Evolutionary conservation across 2,888 invertebrate genomes (phyloP).

Genomic region (Amblyjoppa proteus): DNA sequence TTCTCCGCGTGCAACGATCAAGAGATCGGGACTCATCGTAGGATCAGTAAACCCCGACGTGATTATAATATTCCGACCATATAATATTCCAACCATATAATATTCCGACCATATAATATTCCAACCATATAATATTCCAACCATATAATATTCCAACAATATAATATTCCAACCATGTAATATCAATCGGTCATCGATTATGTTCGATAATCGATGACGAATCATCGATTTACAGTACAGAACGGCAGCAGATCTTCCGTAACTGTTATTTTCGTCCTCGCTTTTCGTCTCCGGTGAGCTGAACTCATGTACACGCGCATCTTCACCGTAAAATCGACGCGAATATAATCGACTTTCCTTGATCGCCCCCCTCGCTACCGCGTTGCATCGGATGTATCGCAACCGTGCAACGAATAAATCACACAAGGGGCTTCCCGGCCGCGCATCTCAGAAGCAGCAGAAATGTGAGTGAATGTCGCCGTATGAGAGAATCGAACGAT

Average conservation of each 20-base stretch:
- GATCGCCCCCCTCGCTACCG: background rate
- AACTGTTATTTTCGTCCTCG: background rate
- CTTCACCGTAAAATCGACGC: background rate
- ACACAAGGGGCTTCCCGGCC: background rate
- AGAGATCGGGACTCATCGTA: slow-evolving; percentile 28
- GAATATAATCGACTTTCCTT: background rate
- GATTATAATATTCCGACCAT: background rate
- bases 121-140: background rate
- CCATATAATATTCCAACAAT: no score
- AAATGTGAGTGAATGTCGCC: slow-evolving; percentile 38
- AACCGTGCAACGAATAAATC: background rate
- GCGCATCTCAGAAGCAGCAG: background rate
- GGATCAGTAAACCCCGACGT: slow-evolving; percentile 2
- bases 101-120: no score
- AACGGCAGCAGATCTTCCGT: background rate
- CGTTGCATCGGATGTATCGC: background rate
- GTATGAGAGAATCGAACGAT: slow-evolving; percentile 76
- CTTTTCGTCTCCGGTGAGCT: background rate
- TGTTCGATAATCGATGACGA: background rate
- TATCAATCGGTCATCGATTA: background rate
- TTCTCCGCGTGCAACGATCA: slow-evolving; percentile 30
- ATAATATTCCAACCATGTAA: no score
- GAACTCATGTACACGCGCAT: background rate
- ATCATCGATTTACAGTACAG: background rate
- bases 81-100: no score